Evolutionary conservation across 2,113 vertebrate genomes (phyloP), one percentile per base, ranked within the genome.

Genomic region (Motacilla tschutschensis): DNA sequence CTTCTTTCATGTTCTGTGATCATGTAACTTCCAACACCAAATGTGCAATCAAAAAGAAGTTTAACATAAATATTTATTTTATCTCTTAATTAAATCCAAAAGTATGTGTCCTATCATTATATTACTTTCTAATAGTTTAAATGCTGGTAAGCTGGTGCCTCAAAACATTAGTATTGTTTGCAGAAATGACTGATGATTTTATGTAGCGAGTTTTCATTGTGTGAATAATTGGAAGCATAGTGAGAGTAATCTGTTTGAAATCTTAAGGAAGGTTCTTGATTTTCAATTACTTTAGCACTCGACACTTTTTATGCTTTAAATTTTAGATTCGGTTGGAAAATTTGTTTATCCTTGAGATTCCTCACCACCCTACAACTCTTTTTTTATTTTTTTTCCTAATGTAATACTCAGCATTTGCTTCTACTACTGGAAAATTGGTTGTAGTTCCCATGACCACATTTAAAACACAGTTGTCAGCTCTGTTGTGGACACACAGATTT

Each of bases 11-110:
- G 96, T 97, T 97, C 96, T 97, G 97, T 98, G 97, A 98, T 97
- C 96, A 97, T 97, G 96, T 98, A 98, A 96, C 96, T 98, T 98
- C 97, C 97, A 96, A 96, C 95, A 97, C 97, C 96, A 94, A 96
- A 96, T 97, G 97, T 98, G 97, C 97, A 98, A 98, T 97, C 90
- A 94, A 95, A 92, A 93, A 91, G 92, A 95, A 87, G 24, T 93
- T 94, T 96, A 76, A 94, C 95, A 95, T 95, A 91, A 93, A 85
- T 95, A 94, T 93, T 97, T 95, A 95, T 94, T 98, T 98, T 96
- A 88, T 94, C 82, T 95, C 92, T 95, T 96, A 92, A 92, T 92
- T 97, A 85, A 96, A 93, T 81, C 84, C 63, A 94, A 92, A 87
- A 95, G 63, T 94, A 94, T 94, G 80, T 93, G 64, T 94, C 92